Percentiles rank a stretch among this genome's conserved stretches.
Conservation (phyloP, 1,140 invertebrate species). For the Hypothenemus hampei region DNA sequence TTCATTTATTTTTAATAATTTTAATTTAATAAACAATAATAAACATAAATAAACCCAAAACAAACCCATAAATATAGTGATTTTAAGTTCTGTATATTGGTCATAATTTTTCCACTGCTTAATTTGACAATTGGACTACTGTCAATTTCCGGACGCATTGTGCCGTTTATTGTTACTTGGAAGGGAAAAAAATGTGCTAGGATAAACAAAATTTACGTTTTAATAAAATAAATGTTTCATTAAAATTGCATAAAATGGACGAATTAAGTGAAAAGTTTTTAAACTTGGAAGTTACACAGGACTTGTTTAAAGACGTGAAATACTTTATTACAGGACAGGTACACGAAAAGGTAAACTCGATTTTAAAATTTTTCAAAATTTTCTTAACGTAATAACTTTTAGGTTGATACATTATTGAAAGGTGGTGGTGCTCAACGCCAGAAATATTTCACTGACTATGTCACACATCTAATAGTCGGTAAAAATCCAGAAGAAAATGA, state of each 20-base stretch:
- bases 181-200: slow-evolving; percentile 10
- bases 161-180: not conserved
- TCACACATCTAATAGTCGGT: slow-evolving; percentile 84
- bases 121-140: no score
- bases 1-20: no score
- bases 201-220: slow-evolving; percentile 21
- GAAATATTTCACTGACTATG: slow-evolving; percentile 80
- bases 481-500: slow-evolving; percentile 71
- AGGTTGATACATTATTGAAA: slow-evolving; percentile 73
- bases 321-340: slow-evolving; percentile 66
- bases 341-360: slow-evolving; percentile 56
- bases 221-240: slow-evolving; percentile 24
- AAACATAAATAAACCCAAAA: no score
- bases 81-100: no score
- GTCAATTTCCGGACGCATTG: no score
- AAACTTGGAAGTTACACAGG: slow-evolving; percentile 38
- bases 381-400: not conserved
- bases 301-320: slow-evolving; percentile 60
- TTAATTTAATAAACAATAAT: no score
- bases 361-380: not conserved
- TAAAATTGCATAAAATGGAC: slow-evolving; percentile 31
- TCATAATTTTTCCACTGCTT: no score
- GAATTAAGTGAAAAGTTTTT: slow-evolving; percentile 32
- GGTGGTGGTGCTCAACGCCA: slow-evolving; percentile 77
- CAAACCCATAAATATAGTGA: no score